Percentiles rank a stretch among this genome's conserved stretches.
phyloP scores from a whole-genome alignment of 2,888 invertebrate genomes.

The Euclidia mi region DNA sequence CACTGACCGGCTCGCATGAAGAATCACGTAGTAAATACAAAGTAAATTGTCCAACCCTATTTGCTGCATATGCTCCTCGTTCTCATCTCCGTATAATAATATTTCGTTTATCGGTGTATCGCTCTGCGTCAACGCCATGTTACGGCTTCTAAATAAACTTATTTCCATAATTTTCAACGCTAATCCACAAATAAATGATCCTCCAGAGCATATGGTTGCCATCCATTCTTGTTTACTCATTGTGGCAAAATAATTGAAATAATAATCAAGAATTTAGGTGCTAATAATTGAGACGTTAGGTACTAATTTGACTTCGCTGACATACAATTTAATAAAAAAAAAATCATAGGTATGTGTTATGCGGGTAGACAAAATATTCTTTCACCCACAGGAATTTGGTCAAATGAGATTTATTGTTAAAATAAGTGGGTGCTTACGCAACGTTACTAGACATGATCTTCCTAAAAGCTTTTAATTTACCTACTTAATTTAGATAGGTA shows the following conservation, averaged over 20 bases:
- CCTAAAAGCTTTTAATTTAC: too few relatives aligned
- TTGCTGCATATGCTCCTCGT: constrained; percentile 60
- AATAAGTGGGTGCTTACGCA: too few relatives aligned
- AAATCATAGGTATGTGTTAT: too few relatives aligned
- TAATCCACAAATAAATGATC: constrained; percentile 24
- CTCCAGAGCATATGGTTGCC: constrained; percentile 24
- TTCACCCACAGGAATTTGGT: too few relatives aligned
- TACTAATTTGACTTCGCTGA: too few relatives aligned
- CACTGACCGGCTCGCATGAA: constrained; percentile 67
- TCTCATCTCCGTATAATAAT: constrained; percentile 71
- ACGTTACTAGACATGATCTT: too few relatives aligned
- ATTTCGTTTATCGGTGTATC: constrained; percentile 69
- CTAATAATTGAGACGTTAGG: too few relatives aligned
- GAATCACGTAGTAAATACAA: constrained; percentile 72
- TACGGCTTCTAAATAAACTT: constrained; percentile 17
- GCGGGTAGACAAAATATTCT: too few relatives aligned
- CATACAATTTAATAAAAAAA: too few relatives aligned
- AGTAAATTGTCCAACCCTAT: constrained; percentile 71
- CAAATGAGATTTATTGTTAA: too few relatives aligned
- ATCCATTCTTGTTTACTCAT: constrained; percentile 25
- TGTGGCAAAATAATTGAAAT: neutral
- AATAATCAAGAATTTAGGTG: too few relatives aligned
- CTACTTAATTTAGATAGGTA: too few relatives aligned
- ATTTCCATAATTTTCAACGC: constrained; percentile 27
- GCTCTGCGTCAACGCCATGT: constrained; percentile 28